Percentiles rank a stretch among this genome's conserved stretches.
Conservation (phyloP, 2,888 invertebrate genomes). For the Pyrrhosoma nymphula region DNA sequence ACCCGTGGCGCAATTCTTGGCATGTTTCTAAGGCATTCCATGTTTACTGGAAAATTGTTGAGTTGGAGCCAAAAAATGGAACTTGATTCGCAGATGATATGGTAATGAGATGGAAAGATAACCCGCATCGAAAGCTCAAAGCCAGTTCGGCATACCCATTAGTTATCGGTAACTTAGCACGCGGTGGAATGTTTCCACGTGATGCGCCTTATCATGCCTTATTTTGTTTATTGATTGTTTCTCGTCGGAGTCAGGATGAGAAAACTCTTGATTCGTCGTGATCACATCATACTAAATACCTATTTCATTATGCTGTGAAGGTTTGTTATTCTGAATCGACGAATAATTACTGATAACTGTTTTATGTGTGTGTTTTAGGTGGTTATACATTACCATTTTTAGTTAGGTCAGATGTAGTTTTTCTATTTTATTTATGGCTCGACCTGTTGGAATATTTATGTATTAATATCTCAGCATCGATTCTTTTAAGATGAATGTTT, state of each 20-base stretch:
- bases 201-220: neutral
- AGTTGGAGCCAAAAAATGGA: neutral
- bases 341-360: neutral
- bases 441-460: too few species aligned
- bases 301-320: too few species aligned
- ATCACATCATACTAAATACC: too few species aligned
- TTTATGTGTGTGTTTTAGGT: neutral
- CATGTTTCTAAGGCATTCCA: neutral
- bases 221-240: neutral
- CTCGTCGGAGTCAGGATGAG: too few species aligned
- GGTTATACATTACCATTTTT: too few species aligned
- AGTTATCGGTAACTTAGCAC: neutral
- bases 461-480: neutral
- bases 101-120: neutral
- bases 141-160: neutral
- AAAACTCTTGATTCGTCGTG: too few species aligned
- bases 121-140: neutral
- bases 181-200: neutral
- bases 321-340: neutral
- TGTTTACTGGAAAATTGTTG: conserved; percentile 5
- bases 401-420: too few species aligned
- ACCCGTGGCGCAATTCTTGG: neutral
- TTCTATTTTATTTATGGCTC: too few species aligned
- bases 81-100: conserved; percentile 6
- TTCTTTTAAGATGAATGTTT: neutral